Evolutionary conservation across 2,888 invertebrate species (phyloP), one percentile per base, ranked within the genome.

Genomic region (Lepidonotus clava): DNA sequence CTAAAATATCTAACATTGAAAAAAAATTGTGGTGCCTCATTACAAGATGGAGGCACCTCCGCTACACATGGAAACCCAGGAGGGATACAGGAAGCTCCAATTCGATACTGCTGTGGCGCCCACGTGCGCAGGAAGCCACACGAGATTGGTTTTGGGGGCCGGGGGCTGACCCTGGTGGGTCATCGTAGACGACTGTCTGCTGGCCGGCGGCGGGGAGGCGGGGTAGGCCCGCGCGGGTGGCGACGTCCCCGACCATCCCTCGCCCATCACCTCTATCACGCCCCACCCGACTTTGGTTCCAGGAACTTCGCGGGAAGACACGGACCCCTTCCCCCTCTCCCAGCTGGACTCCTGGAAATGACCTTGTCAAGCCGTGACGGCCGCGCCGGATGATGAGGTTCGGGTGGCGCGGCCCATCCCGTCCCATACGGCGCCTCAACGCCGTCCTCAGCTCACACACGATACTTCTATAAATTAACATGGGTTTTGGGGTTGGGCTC

Each of bases 191-290:
- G 11, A 61, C 4, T 61, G 61, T 61, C 61, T 61, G 24, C 28
- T n/a, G 56, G 56, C 56, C 24, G 56, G 56, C 24, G 24, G 56
- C 18, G 14, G 24, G 61, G 61, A 61, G 61, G 61, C 61, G 5
- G 61, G 1, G 5, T 4, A n/a, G 61, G 61, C n/a, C 28, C 4
- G 28, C 28, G 11, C 61, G 24, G 61, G 61, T 24, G 61, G 61
- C 24, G 61, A 61, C 61, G 28, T 61, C 61, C 61, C 61, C 61
- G 61, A 61, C 61, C 61, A 61, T 61, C 24, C 61, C 28, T 1
- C 2, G 24, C 61, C 24, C 61, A 61, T 61, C 61, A 61, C 61
- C 61, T 32, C 28, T 0, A 2, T 2, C 61, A 24, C 61, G n/a
- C 56, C 56, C 56, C 14, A 11, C 56, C 56, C 28, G 61, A 1